Evolutionary conservation across 2,113 vertebrate genomes (phyloP).

Genomic region (Anhinga anhinga): DNA sequence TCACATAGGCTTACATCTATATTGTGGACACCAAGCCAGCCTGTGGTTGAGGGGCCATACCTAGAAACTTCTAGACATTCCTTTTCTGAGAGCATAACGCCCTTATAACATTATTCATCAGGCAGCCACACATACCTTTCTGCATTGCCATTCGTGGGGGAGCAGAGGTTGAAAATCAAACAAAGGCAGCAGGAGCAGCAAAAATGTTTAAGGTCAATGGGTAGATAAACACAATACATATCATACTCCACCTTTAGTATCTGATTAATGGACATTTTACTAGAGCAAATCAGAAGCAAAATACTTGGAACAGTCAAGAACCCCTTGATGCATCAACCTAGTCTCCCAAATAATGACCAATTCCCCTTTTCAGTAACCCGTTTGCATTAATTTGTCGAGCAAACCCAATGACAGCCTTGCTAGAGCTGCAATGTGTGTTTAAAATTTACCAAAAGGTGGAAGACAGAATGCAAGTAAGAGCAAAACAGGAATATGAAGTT

Average conservation of each 20-base stretch:
- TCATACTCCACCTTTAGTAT: neutral
- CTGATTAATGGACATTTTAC: neutral
- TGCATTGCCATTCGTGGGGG: accelerated
- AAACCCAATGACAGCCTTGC: neutral
- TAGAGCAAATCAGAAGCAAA: neutral
- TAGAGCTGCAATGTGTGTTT: neutral
- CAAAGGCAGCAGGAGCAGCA: neutral
- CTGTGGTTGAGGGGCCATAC: neutral
- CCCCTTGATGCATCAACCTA: neutral
- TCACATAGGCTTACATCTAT: neutral
- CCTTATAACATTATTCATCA: neutral
- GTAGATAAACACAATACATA: neutral
- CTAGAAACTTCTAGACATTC: neutral
- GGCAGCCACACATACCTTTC: neutral
- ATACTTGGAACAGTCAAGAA: neutral
- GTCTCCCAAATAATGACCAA: neutral
- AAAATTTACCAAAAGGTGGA: constrained; percentile 68
- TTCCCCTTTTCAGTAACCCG: neutral
- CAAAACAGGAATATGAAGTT: constrained; percentile 73
- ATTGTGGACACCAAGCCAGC: neutral
- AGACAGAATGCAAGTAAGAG: constrained; percentile 43
- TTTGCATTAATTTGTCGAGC: neutral
- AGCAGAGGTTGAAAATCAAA: neutral
- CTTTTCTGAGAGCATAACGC: neutral
- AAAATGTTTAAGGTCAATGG: neutral